phyloP scores from a whole-genome alignment of 1,140 invertebrate genomes.

The Macrobrachium rosenbergii region DNA sequence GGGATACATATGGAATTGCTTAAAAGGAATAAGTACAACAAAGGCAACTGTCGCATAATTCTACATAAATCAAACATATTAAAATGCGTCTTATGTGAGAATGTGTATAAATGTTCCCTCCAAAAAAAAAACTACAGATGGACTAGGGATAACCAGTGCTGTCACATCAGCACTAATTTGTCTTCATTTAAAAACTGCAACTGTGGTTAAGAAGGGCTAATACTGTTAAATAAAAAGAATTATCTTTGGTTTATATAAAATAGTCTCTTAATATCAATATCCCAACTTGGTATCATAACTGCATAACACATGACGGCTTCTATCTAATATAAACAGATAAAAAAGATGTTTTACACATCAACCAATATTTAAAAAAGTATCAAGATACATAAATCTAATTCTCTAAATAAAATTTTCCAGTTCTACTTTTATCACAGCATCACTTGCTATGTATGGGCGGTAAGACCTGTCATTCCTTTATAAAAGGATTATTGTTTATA shows the following conservation, averaged over 20 bases:
- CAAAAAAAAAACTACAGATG: background rate
- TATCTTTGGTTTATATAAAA: conserved; percentile 59
- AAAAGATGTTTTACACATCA: background rate
- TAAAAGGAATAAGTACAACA: conserved; percentile 34
- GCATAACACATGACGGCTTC: background rate
- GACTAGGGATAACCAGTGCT: conserved; percentile 26
- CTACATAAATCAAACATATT: background rate
- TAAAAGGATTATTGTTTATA: background rate
- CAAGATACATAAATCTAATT: background rate
- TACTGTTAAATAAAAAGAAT: conserved; percentile 58
- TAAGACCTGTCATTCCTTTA: conserved; percentile 26
- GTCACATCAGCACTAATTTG: conserved; percentile 10
- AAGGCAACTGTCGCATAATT: background rate
- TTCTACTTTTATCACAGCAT: conserved; percentile 47
- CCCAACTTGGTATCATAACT: conserved; percentile 11
- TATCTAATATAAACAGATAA: background rate
- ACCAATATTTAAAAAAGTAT: background rate
- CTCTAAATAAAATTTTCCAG: background rate
- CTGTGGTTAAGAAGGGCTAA: conserved; percentile 42
- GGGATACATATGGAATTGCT: conserved; percentile 35
- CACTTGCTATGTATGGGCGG: conserved; percentile 33
- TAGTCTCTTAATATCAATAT: conserved; percentile 44
- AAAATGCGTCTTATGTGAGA: background rate
- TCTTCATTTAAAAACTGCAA: conserved; percentile 26
- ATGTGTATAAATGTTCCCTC: background rate